phyloP scores from a whole-genome alignment of 2,797 vertebrate genomes.

The Corythornis leucogaster region DNA sequence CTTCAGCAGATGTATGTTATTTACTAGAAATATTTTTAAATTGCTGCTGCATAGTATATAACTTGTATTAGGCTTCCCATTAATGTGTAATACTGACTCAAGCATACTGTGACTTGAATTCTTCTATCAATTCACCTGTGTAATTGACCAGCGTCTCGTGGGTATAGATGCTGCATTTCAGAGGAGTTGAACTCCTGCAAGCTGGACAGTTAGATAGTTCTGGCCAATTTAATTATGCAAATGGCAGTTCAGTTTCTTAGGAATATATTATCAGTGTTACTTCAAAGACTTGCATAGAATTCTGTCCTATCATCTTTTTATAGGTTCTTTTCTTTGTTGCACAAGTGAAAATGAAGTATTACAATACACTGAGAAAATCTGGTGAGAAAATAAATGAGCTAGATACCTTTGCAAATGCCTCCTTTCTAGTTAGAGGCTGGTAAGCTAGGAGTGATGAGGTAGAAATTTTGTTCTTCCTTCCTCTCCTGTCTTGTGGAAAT shows the following conservation, averaged over 20 bases:
- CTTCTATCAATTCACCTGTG: constrained; percentile 25
- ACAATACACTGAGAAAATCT: neutral
- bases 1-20: neutral
- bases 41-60: neutral
- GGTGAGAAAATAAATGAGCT: constrained; percentile 27
- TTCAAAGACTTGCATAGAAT: constrained; percentile 44
- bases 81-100: constrained; percentile 39
- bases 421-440: neutral
- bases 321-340: constrained; percentile 36
- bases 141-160: constrained; percentile 35
- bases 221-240: constrained; percentile 71
- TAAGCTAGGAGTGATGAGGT: neutral
- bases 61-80: neutral
- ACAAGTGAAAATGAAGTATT: constrained; percentile 48
- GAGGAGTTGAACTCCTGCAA: constrained; percentile 54
- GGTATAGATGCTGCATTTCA: constrained; percentile 17
- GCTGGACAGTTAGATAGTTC: constrained; percentile 52
- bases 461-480: neutral
- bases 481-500: neutral
- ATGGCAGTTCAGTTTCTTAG: constrained; percentile 45
- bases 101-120: constrained; percentile 28
- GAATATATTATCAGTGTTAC: constrained; percentile 37
- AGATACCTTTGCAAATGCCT: neutral
- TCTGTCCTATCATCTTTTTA: constrained; percentile 22
- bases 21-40: constrained; percentile 7